Evolutionary conservation across 2,113 vertebrate species (phyloP), one percentile per base, ranked within the genome.

Genomic region (Xiphias gladius): DNA sequence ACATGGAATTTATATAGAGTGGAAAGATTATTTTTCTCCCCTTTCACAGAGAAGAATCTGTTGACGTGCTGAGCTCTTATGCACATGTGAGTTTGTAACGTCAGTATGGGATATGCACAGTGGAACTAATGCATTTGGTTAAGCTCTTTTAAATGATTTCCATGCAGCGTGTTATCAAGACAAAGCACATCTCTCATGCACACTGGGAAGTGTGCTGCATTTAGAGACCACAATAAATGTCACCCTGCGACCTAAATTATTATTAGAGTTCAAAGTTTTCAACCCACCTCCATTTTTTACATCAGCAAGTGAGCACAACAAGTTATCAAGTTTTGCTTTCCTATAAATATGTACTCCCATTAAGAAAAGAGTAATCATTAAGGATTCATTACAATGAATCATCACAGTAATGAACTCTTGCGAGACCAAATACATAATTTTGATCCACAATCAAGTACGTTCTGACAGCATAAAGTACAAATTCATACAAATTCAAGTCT

Each of bases 91-190:
- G 67, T 57, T 80, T 73, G 63, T 86, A 87, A 66, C 35, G 28
- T 86, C 46, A 78, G 67, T 24, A 17, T 26, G 67, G 73, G 86
- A 86, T 82, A 35, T n/a, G 82, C 91, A 85, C 88, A 88, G 88
- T 84, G 86, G 89, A 94, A 92, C 91, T 55, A 93, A 93, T 94
- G 78, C 22, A 63, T 93, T 94, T 72, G 68, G 86, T 86, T 78
- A 59, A 83, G 86, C 80, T 79, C 24, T 89, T 86, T 90, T 88
- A 86, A 92, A 92, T 71, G 62, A 89, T 89, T 91, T 90, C 92
- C 92, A 87, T 87, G 66, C 80, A 39, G 68, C 22, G 67, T 63
- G 80, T 78, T 82, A 82, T 88, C 78, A 87, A 73, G 55, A 85
- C 71, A 88, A 71, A 86, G 88, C 24, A 74, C 77, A 88, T 84